phyloP scores from a whole-genome alignment of 2,888 invertebrate species.

The Cryptocephalus moraei region DNA sequence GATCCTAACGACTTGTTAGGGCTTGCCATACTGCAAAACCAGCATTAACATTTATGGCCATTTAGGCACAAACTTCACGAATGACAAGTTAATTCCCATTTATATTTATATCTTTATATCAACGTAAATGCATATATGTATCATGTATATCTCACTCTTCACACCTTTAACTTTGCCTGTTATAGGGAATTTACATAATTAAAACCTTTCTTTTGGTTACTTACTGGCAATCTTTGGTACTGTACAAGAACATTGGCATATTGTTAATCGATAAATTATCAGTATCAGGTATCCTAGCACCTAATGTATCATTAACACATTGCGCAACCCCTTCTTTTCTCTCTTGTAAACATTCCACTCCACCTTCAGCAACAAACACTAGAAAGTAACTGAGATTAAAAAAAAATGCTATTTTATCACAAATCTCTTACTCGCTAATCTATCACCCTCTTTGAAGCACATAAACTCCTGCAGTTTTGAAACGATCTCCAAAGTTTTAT shows the following conservation, averaged over 20 bases:
- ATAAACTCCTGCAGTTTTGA: slow-evolving; percentile 61
- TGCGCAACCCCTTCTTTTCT: slow-evolving; percentile 49
- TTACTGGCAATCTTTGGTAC: slow-evolving; percentile 46
- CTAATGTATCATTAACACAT: slow-evolving; percentile 55
- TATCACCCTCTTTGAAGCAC: slow-evolving; percentile 72
- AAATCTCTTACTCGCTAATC: slow-evolving; percentile 57
- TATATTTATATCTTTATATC: no score
- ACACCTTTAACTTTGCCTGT: no score
- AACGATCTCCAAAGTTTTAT: slow-evolving; percentile 54
- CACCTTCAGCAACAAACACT: slow-evolving; percentile 77
- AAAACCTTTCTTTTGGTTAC: not conserved
- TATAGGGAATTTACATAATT: no score
- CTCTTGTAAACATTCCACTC: slow-evolving; percentile 59
- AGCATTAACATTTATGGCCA: no score
- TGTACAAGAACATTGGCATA: slow-evolving; percentile 43
- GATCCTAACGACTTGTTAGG: no score
- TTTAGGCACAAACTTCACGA: no score
- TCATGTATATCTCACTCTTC: no score
- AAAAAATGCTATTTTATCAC: not conserved
- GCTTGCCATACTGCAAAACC: no score
- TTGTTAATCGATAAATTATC: slow-evolving; percentile 43
- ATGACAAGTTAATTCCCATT: no score
- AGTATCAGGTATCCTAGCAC: slow-evolving; percentile 40
- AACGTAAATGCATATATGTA: no score
- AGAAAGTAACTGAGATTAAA: slow-evolving; percentile 24